These are phyloP conservation scores for Linurgus olivaceus DNA, from an alignment of 2,797 vertebrate species.

Conservation along the genomic window DNA sequence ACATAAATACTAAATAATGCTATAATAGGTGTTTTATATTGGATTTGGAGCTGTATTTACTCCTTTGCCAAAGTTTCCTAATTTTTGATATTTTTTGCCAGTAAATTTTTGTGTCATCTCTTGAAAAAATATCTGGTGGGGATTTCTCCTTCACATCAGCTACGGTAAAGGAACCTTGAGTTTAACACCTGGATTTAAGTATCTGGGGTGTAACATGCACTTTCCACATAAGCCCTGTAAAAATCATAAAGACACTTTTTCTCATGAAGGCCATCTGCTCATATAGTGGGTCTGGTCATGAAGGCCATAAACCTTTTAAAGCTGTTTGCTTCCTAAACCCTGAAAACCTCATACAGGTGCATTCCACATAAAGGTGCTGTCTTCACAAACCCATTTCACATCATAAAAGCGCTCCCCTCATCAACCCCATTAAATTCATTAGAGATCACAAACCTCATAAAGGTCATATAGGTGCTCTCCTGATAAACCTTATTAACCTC, in stretches of 20 bases:
- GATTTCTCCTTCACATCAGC: not conserved
- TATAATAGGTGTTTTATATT: not conserved
- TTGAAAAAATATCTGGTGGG: not conserved
- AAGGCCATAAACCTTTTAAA: not conserved
- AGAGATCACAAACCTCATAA: not conserved
- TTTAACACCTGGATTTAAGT: not conserved
- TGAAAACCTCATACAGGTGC: not conserved
- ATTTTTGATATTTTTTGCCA: not conserved
- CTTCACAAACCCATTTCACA: not conserved
- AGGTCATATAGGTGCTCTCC: not conserved
- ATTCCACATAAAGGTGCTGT: not conserved
- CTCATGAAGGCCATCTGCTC: not conserved
- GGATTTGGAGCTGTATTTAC: not conserved
- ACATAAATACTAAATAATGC: not conserved
- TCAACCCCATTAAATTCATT: not conserved
- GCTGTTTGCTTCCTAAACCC: not conserved
- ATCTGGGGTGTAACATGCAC: fast-evolving
- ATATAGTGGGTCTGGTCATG: not conserved
- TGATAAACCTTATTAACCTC: not conserved
- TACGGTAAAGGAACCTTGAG: not conserved
- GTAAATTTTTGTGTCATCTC: not conserved
- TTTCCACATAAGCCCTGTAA: not conserved
- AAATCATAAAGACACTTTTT: not conserved
- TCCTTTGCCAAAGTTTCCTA: not conserved
- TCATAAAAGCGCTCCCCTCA: not conserved